These are phyloP conservation scores for Pomacea maculata DNA, from an alignment of 1,140 invertebrate species.

Conservation along the genomic window DNA sequence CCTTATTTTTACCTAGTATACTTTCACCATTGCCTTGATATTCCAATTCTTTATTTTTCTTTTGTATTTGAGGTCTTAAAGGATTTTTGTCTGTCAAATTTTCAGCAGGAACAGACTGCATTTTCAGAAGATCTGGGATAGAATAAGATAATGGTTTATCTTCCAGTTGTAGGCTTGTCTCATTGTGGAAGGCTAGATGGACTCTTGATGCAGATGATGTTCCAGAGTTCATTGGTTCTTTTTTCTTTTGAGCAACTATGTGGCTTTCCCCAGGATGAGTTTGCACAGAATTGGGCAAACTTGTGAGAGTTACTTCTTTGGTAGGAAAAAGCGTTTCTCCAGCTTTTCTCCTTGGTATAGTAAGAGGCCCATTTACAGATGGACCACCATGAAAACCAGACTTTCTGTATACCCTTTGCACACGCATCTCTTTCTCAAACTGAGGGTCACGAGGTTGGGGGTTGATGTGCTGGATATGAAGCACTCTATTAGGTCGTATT, in stretches of 20 bases:
- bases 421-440: constrained; percentile 50
- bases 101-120: not conserved
- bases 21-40: not conserved
- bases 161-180: not conserved
- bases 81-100: not conserved
- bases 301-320: constrained; percentile 1
- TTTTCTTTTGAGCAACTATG: not conserved
- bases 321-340: not conserved
- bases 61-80: not conserved
- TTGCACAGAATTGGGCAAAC: not conserved
- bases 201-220: constrained; percentile 19
- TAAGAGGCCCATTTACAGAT: constrained; percentile 23
- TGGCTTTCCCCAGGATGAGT: not conserved
- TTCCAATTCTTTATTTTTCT: not conserved
- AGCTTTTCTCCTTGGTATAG: constrained; percentile 17
- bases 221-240: too few species aligned
- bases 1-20: not conserved
- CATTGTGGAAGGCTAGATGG: constrained; percentile 2
- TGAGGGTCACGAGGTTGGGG: constrained; percentile 44
- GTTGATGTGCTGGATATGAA: constrained; percentile 55
- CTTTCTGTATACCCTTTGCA: constrained; percentile 34
- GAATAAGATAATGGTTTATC: not conserved
- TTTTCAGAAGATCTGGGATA: not conserved
- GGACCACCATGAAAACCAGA: constrained; percentile 19
- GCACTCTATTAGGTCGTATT: constrained; percentile 41